A percentile compares a stretch with the other conserved stretches of the same genome.
Evolutionary conservation across 2,888 invertebrate genomes (phyloP).

Genomic region (Coleophora deauratella): DNA sequence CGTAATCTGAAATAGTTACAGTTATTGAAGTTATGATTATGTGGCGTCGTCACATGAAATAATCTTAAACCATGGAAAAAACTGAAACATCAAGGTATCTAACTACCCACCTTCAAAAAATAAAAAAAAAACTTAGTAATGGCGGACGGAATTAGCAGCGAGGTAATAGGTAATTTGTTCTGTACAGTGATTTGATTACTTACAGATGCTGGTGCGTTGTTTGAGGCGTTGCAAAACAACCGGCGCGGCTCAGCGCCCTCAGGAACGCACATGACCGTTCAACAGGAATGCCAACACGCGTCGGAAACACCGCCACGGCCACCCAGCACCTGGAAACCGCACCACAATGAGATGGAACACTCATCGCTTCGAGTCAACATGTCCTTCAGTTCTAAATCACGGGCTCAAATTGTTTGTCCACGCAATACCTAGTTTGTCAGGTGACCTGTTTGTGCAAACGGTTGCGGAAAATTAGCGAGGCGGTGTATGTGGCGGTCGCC

Average conservation of each 20-base stretch:
- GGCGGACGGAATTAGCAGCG: no score
- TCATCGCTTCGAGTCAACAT: not conserved
- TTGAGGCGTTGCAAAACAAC: slow-evolving; percentile 53
- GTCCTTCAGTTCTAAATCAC: not conserved
- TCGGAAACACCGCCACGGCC: slow-evolving; percentile 22
- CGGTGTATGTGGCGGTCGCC: slow-evolving; percentile 54
- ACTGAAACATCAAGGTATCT: no score
- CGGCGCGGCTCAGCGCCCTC: slow-evolving; percentile 24
- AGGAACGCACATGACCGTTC: slow-evolving; percentile 35
- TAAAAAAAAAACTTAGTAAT: no score
- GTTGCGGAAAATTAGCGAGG: slow-evolving; percentile 32
- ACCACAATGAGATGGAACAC: slow-evolving; percentile 9
- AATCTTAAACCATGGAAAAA: no score
- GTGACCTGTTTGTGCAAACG: slow-evolving; percentile 34
- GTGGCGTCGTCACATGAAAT: no score
- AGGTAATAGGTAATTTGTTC: no score
- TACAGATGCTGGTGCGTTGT: slow-evolving; percentile 37
- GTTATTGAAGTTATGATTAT: no score
- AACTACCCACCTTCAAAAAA: no score
- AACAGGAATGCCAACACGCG: slow-evolving; percentile 30
- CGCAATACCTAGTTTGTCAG: slow-evolving; percentile 34
- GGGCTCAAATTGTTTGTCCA: slow-evolving; percentile 4
- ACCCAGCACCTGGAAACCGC: slow-evolving; percentile 29
- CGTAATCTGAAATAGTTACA: no score
- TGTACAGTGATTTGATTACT: slow-evolving; percentile 24